Base-by-base conservation (phyloP, 2,113 vertebrate species). In the Siniperca chuatsi region DNA sequence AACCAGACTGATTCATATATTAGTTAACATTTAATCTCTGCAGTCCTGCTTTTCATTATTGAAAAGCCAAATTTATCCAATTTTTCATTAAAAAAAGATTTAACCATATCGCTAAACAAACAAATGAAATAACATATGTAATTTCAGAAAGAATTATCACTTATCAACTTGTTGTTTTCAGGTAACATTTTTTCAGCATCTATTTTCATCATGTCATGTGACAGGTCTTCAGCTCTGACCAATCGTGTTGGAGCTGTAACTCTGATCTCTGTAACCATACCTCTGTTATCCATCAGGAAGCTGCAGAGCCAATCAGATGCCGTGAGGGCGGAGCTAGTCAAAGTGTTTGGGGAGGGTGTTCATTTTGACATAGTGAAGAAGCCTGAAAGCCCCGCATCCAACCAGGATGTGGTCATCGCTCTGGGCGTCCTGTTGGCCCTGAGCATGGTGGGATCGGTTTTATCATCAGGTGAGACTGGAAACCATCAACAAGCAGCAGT, bases 261-360 rank as follows among this genome's bases (percentile, higher is more conserved):
- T 29, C 13, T 18, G 5, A 16, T 2, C 8, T 44, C 42, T 8
- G 15, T 62, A 18, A 62, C 44, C 44, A 0, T 8, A 18, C 44
- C 37, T 15, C 18, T 64, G 16, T 29, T 29, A 23, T 48, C 48
- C 72, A 13, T 60, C 91, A 97, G 97, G 35, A 97, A 96, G 57
- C 86, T 95, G 42, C 52, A 81, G 83, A 94, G 94, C 62, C 81
- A 95, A 82, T 89, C 68, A 33, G 75, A 0, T 1, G 44, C 0
- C 2, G 90, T 96, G 7, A 94, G 64, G 61, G 20, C 0, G 6
- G 88, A 92, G 68, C 94, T 96, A 73, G 52, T 79, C 66, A 42
- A 77, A 37, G 23, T 96, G 57, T 96, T 96, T 67, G 92, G 80
- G 21, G 9, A 48, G 0, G 1, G 62, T 1, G 60, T 95, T 61